Evolutionary conservation across 2,797 vertebrate species (phyloP).

Genomic region (Takifugu rubripes): DNA sequence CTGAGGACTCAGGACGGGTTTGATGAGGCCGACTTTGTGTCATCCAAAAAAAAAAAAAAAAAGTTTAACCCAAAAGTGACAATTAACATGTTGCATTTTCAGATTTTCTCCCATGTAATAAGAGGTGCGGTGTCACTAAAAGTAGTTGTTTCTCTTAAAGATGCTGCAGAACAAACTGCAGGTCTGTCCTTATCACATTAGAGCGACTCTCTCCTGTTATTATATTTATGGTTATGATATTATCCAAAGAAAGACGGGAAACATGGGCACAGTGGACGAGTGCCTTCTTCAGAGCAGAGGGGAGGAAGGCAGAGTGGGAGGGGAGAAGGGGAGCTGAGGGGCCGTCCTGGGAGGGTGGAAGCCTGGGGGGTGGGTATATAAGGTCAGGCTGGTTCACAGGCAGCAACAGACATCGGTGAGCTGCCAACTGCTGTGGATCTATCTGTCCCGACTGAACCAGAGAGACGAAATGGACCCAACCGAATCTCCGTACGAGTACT

Average conservation of each 20-base stretch:
- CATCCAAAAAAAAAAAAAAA: too few species aligned
- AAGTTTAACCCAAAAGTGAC: too few species aligned
- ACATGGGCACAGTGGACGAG: conserved; percentile 24
- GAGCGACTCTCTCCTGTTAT: too few species aligned
- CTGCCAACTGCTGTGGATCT: conserved; percentile 26
- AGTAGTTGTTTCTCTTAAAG: not conserved
- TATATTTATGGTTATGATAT: too few species aligned
- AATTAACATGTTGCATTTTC: too few species aligned
- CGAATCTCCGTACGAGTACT: conserved; percentile 41
- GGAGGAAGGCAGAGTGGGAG: conserved; percentile 19
- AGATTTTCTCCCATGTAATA: not conserved
- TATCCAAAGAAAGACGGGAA: not conserved
- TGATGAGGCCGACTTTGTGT: too few species aligned
- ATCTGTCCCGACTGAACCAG: conserved; percentile 12
- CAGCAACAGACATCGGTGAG: conserved; percentile 48
- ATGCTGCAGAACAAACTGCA: too few species aligned
- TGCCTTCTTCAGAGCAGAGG: conserved; percentile 17
- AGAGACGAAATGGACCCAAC: conserved; percentile 40
- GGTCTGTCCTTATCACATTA: too few species aligned
- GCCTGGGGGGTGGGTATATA: conserved; percentile 59
- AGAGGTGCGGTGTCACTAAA: not conserved
- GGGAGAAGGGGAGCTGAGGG: conserved; percentile 19
- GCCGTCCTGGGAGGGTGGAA: conserved; percentile 39
- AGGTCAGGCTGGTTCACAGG: conserved; percentile 45
- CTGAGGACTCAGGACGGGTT: too few species aligned